phyloP scores from a whole-genome alignment of 2,113 vertebrate genomes.

The Dipodomys merriami region DNA sequence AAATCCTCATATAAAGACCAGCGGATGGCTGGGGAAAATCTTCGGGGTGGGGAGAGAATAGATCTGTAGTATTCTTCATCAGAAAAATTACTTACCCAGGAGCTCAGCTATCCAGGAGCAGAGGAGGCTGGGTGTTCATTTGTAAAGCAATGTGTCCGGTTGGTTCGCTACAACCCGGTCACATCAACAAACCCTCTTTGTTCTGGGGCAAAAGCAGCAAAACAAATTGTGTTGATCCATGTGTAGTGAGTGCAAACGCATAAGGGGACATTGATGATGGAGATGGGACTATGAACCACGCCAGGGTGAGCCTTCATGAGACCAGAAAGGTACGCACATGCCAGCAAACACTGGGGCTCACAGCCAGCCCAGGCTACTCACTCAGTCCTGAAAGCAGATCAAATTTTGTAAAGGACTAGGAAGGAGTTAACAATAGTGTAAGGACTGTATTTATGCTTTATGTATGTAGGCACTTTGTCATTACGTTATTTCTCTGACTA shows the following conservation, averaged over 20 bases:
- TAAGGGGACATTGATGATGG: neutral
- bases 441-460: neutral
- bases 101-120: neutral
- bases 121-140: neutral
- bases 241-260: neutral
- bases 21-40: neutral
- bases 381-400: neutral
- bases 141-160: neutral
- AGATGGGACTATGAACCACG: neutral
- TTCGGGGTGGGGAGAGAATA: neutral
- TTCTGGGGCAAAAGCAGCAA: constrained; percentile 45
- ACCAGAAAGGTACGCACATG: neutral
- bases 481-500: constrained; percentile 37
- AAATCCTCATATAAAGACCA: neutral
- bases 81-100: constrained; percentile 46
- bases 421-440: neutral
- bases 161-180: neutral
- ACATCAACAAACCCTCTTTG: constrained; percentile 72
- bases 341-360: neutral
- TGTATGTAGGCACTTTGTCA: neutral
- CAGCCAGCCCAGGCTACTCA: neutral
- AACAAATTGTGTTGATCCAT: constrained; percentile 49
- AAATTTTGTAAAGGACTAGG: neutral
- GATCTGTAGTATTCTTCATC: constrained; percentile 10
- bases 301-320: neutral